Evolutionary conservation across 2,797 vertebrate genomes (phyloP).

Genomic region (Hyperoplus lanceolatus): DNA sequence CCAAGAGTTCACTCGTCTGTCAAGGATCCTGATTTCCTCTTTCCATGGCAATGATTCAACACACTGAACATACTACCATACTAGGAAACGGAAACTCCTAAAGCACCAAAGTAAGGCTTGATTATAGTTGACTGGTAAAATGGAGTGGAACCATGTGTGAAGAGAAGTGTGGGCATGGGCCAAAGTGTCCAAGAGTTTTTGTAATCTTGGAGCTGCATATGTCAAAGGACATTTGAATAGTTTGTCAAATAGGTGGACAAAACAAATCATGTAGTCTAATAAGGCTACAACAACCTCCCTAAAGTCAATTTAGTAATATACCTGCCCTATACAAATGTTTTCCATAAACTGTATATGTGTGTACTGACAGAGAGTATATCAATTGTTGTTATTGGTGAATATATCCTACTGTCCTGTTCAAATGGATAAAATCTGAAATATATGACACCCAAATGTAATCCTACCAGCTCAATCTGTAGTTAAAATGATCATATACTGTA

Average conservation of each 20-base stretch:
- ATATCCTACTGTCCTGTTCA: not conserved
- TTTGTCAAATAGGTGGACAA: not conserved
- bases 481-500: not conserved
- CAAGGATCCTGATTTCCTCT: conserved; percentile 58
- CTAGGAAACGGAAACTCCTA: conserved; percentile 64
- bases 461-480: not conserved
- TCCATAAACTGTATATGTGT: not conserved
- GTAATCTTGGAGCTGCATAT: conserved; percentile 16
- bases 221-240: not conserved
- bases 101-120: conserved; percentile 45
- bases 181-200: conserved; percentile 26
- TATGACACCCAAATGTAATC: not conserved
- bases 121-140: conserved; percentile 46
- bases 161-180: conserved; percentile 37
- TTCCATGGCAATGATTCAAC: conserved; percentile 62
- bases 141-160: conserved; percentile 75
- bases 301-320: not conserved
- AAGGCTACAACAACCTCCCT: not conserved
- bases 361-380: no score
- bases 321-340: not conserved
- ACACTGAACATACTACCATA: conserved; percentile 67
- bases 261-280: not conserved
- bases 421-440: not conserved
- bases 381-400: no score
- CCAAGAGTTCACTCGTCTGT: conserved; percentile 53